phyloP scores from a whole-genome alignment of 92 coral and sea anemone species.

The Porites lobata region DNA sequence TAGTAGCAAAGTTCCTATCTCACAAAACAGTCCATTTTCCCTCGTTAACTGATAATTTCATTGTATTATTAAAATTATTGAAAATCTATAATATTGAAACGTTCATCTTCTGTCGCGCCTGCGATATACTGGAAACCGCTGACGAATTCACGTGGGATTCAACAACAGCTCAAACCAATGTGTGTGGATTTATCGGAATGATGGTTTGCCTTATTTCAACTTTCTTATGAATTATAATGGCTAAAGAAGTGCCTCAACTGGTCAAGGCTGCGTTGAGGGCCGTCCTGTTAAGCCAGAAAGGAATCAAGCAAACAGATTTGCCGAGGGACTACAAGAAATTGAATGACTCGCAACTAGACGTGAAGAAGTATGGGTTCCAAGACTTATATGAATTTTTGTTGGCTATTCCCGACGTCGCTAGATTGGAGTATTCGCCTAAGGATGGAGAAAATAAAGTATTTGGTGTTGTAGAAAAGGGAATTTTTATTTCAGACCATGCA shows the following conservation, averaged over 20 bases:
- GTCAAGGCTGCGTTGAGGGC: constrained; percentile 79
- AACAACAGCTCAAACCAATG: neutral
- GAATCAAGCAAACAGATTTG: constrained; percentile 77
- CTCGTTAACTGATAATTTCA: too few relatives aligned
- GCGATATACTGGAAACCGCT: constrained; percentile 12
- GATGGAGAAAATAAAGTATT: constrained; percentile 87
- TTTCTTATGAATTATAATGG: constrained; percentile 50
- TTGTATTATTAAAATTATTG: too few relatives aligned
- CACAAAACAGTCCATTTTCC: too few relatives aligned
- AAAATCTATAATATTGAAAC: too few relatives aligned
- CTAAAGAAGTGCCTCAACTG: constrained; percentile 72
- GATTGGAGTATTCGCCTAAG: constrained; percentile 83
- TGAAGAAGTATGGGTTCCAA: constrained; percentile 81
- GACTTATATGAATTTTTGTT: constrained; percentile 82
- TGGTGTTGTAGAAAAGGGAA: constrained; percentile 75
- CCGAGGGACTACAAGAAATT: constrained; percentile 71
- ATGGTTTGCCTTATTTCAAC: neutral
- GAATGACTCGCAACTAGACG: constrained; percentile 51
- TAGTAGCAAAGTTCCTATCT: too few relatives aligned
- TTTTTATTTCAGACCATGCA: constrained; percentile 88
- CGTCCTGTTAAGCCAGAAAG: constrained; percentile 73
- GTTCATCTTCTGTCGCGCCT: neutral
- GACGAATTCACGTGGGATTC: constrained; percentile 3
- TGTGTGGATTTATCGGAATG: neutral
- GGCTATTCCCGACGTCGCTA: constrained; percentile 93